A percentile compares a stretch with the other conserved stretches of the same genome.
phyloP scores from a whole-genome alignment of 92 coral and sea anemone species.

The Epizoanthus rinbou region DNA sequence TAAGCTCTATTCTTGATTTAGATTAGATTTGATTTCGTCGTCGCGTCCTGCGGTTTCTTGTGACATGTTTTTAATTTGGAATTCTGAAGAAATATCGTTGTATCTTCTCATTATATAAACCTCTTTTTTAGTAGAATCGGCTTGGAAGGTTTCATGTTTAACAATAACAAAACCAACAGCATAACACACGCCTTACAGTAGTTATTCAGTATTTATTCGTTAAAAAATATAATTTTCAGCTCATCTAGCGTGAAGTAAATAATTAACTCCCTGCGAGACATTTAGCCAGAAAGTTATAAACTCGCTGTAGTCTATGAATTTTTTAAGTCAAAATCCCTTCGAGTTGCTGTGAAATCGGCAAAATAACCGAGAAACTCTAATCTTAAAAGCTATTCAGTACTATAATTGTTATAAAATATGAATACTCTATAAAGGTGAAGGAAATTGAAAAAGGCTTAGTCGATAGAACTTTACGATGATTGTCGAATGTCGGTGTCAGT shows the following conservation, averaged over 20 bases:
- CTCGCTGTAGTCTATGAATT: neutral
- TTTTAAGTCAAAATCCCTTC: slow-evolving; percentile 10
- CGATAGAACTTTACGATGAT: neutral
- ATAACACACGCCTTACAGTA: no score
- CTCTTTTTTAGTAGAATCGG: neutral
- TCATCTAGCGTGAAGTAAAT: neutral
- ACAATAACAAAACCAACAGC: neutral
- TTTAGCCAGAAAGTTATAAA: slow-evolving; percentile 22
- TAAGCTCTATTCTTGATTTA: neutral
- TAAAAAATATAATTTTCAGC: neutral
- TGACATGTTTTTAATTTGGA: neutral
- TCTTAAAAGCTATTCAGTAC: neutral
- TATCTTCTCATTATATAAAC: neutral
- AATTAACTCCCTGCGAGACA: slow-evolving; percentile 17
- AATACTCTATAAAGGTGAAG: neutral
- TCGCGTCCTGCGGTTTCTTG: neutral
- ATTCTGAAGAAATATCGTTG: neutral
- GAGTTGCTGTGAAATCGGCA: neutral
- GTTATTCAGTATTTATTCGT: neutral
- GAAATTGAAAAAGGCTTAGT: neutral
- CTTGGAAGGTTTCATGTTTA: neutral
- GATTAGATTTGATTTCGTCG: slow-evolving; percentile 26
- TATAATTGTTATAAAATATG: neutral
- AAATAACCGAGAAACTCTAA: neutral
- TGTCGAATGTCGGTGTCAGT: neutral